These are phyloP conservation scores for Deroplatys truncata DNA, from an alignment of 2,888 invertebrate species.

Conservation along the genomic window DNA sequence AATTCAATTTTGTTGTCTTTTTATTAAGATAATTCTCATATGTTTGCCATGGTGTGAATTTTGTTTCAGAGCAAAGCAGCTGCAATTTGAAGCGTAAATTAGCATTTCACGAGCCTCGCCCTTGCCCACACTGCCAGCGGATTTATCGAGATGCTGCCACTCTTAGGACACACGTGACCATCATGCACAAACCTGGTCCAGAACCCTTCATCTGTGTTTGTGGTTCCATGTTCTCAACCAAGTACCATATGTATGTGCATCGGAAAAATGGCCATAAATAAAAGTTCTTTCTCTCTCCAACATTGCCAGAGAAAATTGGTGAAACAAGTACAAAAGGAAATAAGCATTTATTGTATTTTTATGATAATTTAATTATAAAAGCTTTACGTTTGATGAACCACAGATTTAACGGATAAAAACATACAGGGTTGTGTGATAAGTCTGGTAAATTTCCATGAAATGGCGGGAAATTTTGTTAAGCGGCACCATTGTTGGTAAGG, in stretches of 20 bases:
- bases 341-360: not conserved
- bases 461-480: too few relatives aligned
- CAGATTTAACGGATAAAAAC: too few relatives aligned
- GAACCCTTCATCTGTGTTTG: slow-evolving; percentile 6
- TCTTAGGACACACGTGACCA: slow-evolving; percentile 2
- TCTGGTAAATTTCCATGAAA: too few relatives aligned
- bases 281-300: not conserved
- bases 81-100: not conserved
- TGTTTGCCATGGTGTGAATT: not conserved
- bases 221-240: slow-evolving; percentile 1
- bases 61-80: not conserved
- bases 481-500: too few relatives aligned
- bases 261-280: slow-evolving; percentile 5
- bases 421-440: too few relatives aligned
- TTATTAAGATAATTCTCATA: too few relatives aligned
- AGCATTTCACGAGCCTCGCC: slow-evolving; percentile 9
- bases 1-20: too few relatives aligned
- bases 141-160: slow-evolving; percentile 7
- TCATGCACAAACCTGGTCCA: slow-evolving; percentile 8
- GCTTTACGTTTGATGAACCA: too few relatives aligned
- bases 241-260: slow-evolving; percentile 6
- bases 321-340: not conserved
- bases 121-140: slow-evolving; percentile 5
- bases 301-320: not conserved
- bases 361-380: not conserved